These are phyloP conservation scores for Achlya flavicornis DNA, from an alignment of 2,888 invertebrate genomes.

Conservation along the genomic window DNA sequence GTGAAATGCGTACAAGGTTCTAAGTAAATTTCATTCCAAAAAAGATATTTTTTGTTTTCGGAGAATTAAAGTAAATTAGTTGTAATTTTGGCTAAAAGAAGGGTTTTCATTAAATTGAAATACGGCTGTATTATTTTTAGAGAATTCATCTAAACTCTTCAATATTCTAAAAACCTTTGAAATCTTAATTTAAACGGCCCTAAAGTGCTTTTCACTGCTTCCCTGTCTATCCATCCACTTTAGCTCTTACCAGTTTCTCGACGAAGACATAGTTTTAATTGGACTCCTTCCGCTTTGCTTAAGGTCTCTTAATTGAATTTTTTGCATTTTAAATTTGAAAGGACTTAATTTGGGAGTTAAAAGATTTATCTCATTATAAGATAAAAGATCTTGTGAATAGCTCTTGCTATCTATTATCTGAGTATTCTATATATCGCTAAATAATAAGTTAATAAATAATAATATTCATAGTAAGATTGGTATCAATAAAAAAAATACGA, in stretches of 20 bases:
- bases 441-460: too few species aligned
- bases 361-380: conserved; percentile 43
- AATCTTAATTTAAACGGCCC: conserved; percentile 59
- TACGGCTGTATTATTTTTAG: conserved; percentile 35
- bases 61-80: conserved; percentile 22
- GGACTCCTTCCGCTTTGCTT: conserved; percentile 66
- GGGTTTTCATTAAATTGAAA: conserved; percentile 37
- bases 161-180: conserved; percentile 46
- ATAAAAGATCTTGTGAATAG: background rate
- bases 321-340: conserved; percentile 59
- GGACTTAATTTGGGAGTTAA: conserved; percentile 50
- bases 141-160: conserved; percentile 46
- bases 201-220: conserved; percentile 63
- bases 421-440: background rate
- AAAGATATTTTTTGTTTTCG: background rate
- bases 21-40: conserved; percentile 4
- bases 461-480: too few species aligned
- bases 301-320: conserved; percentile 65
- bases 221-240: conserved; percentile 60
- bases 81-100: conserved; percentile 23
- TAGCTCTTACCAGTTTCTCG: conserved; percentile 54
- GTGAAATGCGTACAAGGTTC: background rate
- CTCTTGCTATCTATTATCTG: background rate
- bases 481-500: too few species aligned
- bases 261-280: conserved; percentile 76